Base-by-base conservation (phyloP, 1,140 invertebrate species). In the Drosophila eugracilis region DNA sequence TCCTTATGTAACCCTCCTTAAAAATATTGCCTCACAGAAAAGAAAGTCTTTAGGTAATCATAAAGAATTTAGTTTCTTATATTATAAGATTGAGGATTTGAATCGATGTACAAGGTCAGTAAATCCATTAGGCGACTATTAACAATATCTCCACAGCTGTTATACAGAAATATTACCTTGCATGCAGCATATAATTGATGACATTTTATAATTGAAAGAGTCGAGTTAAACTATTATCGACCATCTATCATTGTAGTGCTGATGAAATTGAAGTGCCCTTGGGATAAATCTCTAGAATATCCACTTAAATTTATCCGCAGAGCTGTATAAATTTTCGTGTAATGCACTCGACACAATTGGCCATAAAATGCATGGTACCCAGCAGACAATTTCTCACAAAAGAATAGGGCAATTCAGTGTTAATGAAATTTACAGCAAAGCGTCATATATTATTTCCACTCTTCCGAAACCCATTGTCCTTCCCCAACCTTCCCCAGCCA, bases 281-380 rank as follows among this genome's bases (percentile, higher is more conserved):
- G 45, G 63, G 22, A 28, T 44, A 44, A 53, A 53, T 28, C 63
- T 19, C 17, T 67, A 21, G 39, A 34, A 42, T 67, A 50, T 52
- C 63, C 45, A 15, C 44, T 66, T 63, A 63, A 63, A 28, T 34
- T 42, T 67, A 52, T 30, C 6, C 62, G 28, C 45, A 53, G 42
- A 66, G 44, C 62, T 63, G 48, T 39, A 74, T 74, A 70, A 70
- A 70, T 70, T 70, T 70, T 7, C 63, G 9, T 66, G 53, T 77
- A 71, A 77, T 78, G 76, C 69, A 79, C 62, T 79, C 32, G 32
- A 79, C 67, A 69, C 62, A 74, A 75, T 69, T 79, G 54, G 55
- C 48, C 37, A 55, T 69, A 60, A 59, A 74, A 74, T 52, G 45
- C 54, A 52, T 47, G 49, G 12, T 36, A 42, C 60, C 37, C 39